Evolutionary conservation across 2,113 vertebrate genomes (phyloP), one percentile per base, ranked within the genome.

Genomic region (Barbus barbus): DNA sequence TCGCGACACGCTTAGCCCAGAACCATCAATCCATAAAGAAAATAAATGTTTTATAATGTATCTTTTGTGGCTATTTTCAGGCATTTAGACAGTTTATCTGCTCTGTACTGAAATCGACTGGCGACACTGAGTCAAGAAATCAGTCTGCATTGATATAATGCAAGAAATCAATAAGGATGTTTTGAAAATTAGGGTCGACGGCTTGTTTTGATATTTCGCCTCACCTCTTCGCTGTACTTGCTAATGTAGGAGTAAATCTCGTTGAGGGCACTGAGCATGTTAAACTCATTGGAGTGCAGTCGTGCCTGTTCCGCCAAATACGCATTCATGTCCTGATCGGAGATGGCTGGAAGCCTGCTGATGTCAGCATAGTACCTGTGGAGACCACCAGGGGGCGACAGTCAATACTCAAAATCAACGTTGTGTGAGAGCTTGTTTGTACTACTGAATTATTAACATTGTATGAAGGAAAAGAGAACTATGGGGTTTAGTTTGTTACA

Each of bases 281-380:
- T 97, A 93, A 99, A 99, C 92, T 99, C 98, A 2, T 91, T 89
- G 0, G 96, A 94, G 84, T 99, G 98, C 82, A 99, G 95, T 75
- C 98, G 95, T 0, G 98, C 98, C 93, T 99, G 98, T 90, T 99
- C 98, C 0, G 97, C 97, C 89, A 99, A 94, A 94, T 99, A 99
- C 77, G 98, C 98, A 0, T 99, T 99, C 98, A 99, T 99, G 93
- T 99, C 98, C 93, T 99, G 98, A 94, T 99, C 98, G 0, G 97
- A 99, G 92, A 99, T 98, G 90, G 97, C 97, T 0, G 98, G 97
- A 60, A 99, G 96, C 86, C 96, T 96, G 94, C 95, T 95, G 20
- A 99, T 99, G 91, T 99, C 97, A 0, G 98, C 97, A 7, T 99
- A 99, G 94, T 99, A 99, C 95, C 98, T 99, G 93, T 67, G 73